Evolutionary conservation across 2,113 vertebrate genomes (phyloP), one percentile per base, ranked within the genome.

Genomic region (Turnix velox): DNA sequence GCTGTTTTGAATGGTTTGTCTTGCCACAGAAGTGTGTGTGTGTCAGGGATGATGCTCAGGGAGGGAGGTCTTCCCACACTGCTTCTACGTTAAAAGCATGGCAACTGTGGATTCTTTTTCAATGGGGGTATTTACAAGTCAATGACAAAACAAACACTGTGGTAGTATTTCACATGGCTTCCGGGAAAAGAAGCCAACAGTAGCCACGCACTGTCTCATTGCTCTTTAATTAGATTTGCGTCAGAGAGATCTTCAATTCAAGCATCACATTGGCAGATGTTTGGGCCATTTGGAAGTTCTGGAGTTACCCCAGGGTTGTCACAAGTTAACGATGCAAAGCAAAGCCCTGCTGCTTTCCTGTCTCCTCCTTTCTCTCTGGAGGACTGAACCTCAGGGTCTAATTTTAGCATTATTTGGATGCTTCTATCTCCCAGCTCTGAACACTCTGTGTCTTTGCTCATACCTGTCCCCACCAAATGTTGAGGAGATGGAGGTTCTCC

Each of bases 111-210:
- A 35, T 67, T 67, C 69, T 75, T 81, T 81, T 75, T 85, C 77
- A 71, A 5, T 35, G 62, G 11, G 78, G 51, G 71, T 69, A 84
- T 94, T 96, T 91, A 72, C 86, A 35, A 35, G 90, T 84, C 49
- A 58, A 4, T 75, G 78, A 81, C 89, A 93, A 94, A 93, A 84
- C 81, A 92, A 95, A 93, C 88, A 78, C 69, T 79, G 84, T 79
- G 84, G 72, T 67, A 61, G 54, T 25, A 69, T 75, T 94, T 96
- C 69, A 72, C 88, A 51, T 61, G 69, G 4, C 6, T 96, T 95
- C 94, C 87, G 0, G 10, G 92, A 88, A 96, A 84, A 92, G 69
- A 49, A 88, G 69, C 76, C 77, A 31, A 57, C 84, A 65, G 94
- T 74, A 57, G 80, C 91, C 48, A 35, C 80, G 17, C 33, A 15